phyloP scores from a whole-genome alignment of 1,140 invertebrate genomes.

The Drepana arcuata region DNA sequence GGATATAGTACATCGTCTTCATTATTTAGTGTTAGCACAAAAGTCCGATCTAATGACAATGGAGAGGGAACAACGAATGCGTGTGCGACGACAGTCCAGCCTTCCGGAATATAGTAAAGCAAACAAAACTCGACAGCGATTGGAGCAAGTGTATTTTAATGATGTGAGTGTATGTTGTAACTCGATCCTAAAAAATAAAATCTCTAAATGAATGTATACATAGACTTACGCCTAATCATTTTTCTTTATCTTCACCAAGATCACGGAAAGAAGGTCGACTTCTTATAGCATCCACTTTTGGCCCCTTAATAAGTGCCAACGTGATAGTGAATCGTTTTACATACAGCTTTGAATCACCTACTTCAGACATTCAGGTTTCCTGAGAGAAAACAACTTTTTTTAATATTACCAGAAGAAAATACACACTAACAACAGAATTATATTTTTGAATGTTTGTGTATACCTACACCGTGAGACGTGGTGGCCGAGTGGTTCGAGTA shows the following conservation, averaged over 20 bases:
- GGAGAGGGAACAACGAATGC: constrained; percentile 61
- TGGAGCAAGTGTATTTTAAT: constrained; percentile 60
- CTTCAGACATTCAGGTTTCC: no score
- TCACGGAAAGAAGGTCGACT: neutral
- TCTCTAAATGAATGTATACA: neutral
- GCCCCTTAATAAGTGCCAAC: no score
- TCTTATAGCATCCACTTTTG: neutral
- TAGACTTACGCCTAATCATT: neutral
- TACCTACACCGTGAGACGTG: no score
- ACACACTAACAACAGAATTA: no score
- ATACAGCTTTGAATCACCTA: no score
- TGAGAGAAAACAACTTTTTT: no score
- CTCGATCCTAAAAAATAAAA: neutral
- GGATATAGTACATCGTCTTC: constrained; percentile 67
- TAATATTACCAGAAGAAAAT: no score
- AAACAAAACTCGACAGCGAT: constrained; percentile 45
- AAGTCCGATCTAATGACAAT: constrained; percentile 68
- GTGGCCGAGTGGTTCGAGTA: no score
- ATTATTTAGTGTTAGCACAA: constrained; percentile 67
- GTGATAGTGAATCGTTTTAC: no score
- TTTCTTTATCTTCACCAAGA: neutral
- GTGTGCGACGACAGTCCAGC: constrained; percentile 75
- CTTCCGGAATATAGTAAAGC: constrained; percentile 70
- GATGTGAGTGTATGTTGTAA: constrained; percentile 41
- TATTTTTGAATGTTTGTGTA: no score